Conservation (phyloP, 2,797 vertebrate genomes). For the Epinephelus awoara region DNA sequence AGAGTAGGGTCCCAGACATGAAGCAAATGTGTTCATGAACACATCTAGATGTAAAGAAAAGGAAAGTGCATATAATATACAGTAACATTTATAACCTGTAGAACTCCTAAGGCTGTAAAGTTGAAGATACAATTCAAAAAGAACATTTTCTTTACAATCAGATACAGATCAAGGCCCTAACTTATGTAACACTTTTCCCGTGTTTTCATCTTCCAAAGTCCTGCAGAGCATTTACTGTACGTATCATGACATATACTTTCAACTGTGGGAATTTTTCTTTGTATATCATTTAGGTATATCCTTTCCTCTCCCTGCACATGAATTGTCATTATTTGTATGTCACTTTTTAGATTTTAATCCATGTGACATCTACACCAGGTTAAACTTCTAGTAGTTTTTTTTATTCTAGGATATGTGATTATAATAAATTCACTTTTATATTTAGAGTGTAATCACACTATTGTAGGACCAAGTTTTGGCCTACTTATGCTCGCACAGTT, state of each 20-base stretch:
- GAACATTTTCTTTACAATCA: too few species aligned
- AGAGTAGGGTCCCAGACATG: too few species aligned
- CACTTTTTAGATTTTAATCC: background rate
- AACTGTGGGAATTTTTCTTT: background rate
- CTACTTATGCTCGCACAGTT: background rate
- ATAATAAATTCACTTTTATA: background rate
- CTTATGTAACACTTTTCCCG: background rate
- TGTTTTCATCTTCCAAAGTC: background rate
- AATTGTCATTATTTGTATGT: background rate
- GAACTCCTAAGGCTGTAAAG: too few species aligned
- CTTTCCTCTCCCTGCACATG: background rate
- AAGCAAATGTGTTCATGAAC: too few species aligned
- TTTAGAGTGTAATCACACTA: background rate
- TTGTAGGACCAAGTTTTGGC: too few species aligned
- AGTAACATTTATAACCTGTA: too few species aligned
- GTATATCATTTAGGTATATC: background rate
- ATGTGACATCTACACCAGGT: too few species aligned
- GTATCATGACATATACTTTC: background rate
- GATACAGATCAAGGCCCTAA: too few species aligned
- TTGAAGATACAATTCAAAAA: background rate
- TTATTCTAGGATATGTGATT: background rate
- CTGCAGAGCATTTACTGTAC: background rate
- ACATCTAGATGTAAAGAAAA: too few species aligned
- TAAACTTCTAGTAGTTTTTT: too few species aligned
- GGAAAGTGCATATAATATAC: too few species aligned